Evolutionary conservation across 1,140 invertebrate genomes (phyloP).

Genomic region (Cydia pomonella): DNA sequence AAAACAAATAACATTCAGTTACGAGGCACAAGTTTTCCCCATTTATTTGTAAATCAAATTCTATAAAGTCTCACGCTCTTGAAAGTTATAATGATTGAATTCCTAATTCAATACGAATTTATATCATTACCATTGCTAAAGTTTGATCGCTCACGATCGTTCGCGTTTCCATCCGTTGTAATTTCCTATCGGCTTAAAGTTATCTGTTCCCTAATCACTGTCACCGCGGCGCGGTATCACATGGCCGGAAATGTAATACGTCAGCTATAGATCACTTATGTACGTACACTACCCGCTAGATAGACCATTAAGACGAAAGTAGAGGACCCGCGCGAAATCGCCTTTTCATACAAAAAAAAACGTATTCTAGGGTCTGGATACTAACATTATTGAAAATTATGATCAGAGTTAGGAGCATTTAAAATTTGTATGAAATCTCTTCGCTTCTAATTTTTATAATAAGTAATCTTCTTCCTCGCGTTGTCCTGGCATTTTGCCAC

Average conservation of each 20-base stretch:
- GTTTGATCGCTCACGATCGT: neutral
- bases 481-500: too few species aligned
- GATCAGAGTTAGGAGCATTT: too few species aligned
- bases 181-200: neutral
- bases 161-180: neutral
- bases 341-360: too few species aligned
- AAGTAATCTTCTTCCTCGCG: too few species aligned
- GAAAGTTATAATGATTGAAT: slow-evolving; percentile 4
- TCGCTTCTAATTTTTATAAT: too few species aligned
- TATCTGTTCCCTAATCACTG: slow-evolving; percentile 22
- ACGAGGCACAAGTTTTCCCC: neutral
- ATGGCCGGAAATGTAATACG: slow-evolving; percentile 25
- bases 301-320: too few species aligned
- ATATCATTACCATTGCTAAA: neutral
- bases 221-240: slow-evolving; percentile 5
- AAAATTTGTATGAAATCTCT: too few species aligned
- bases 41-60: neutral
- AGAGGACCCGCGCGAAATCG: too few species aligned
- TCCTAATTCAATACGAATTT: neutral
- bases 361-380: too few species aligned
- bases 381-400: too few species aligned
- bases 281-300: too few species aligned
- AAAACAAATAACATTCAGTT: neutral
- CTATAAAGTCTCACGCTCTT: neutral
- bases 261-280: too few species aligned